A percentile compares a stretch with the other conserved stretches of the same genome.
Evolutionary conservation across 2,888 invertebrate species (phyloP).

Genomic region (Nephrocerus scutellatus): DNA sequence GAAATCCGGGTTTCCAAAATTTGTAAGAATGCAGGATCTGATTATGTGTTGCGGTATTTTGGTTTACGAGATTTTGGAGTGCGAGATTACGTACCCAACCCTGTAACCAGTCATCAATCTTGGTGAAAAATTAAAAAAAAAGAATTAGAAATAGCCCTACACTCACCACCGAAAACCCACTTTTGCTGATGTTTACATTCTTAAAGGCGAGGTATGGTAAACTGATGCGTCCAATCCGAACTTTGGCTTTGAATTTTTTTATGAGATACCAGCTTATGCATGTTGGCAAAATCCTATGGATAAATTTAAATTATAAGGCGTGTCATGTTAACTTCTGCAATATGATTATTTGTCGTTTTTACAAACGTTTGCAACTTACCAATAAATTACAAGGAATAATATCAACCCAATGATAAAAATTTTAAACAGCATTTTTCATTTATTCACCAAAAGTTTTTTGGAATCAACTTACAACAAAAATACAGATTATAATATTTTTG

Average conservation of each 20-base stretch:
- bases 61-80: too few species aligned
- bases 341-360: too few species aligned
- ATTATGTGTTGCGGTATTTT: too few species aligned
- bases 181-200: conserved; percentile 74
- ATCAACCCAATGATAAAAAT: conserved; percentile 31
- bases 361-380: conserved; percentile 31
- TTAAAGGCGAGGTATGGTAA: conserved; percentile 66
- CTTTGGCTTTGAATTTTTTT: conserved; percentile 69
- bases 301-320: conserved; percentile 13
- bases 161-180: conserved; percentile 69
- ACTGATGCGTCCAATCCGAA: conserved; percentile 75
- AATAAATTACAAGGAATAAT: conserved; percentile 36
- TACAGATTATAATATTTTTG: background rate
- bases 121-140: too few species aligned
- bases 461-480: background rate
- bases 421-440: conserved; percentile 35
- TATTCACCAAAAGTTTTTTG: background rate
- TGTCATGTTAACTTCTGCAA: too few species aligned
- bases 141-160: too few species aligned
- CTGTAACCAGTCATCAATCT: too few species aligned
- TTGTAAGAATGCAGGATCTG: too few species aligned
- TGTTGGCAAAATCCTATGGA: conserved; percentile 68
- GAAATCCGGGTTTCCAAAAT: too few species aligned
- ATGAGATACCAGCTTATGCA: conserved; percentile 73
- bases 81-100: too few species aligned